Evolutionary conservation across 2,888 invertebrate species (phyloP).

Genomic region (Drosophila borborema): DNA sequence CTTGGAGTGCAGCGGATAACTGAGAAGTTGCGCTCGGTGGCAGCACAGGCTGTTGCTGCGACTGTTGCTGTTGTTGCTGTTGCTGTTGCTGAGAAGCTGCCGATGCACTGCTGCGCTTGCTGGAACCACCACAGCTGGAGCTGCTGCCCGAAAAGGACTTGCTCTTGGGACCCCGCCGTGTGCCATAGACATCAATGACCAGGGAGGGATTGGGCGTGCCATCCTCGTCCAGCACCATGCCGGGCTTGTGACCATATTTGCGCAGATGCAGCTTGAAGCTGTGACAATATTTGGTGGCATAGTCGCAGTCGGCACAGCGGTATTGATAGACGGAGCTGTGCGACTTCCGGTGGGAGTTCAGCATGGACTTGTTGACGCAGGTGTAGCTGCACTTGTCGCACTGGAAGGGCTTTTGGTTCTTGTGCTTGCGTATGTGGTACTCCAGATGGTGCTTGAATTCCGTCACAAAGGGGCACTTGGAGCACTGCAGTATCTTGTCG

Average conservation of each 20-base stretch:
- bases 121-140: conserved; percentile 36
- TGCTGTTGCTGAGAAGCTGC: conserved; percentile 39
- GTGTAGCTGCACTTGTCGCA: conserved; percentile 95
- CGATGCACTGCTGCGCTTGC: conserved; percentile 37
- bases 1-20: conserved; percentile 82
- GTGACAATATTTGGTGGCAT: conserved; percentile 99
- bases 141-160: conserved; percentile 75
- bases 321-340: conserved; percentile 97
- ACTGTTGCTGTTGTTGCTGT: conserved; percentile 16
- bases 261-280: conserved; percentile 97
- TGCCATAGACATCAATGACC: conserved; percentile 96
- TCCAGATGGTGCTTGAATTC: conserved; percentile 99
- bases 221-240: conserved; percentile 94
- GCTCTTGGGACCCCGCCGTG: conserved; percentile 93
- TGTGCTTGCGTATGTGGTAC: conserved; percentile 97
- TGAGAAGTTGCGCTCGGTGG: conserved; percentile 64
- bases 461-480: conserved; percentile 98
- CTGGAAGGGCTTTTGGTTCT: conserved; percentile 97
- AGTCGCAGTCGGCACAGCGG: conserved; percentile 96
- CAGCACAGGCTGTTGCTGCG: conserved; percentile 28
- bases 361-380: conserved; percentile 99
- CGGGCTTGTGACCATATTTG: conserved; percentile 96
- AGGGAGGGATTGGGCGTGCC: conserved; percentile 95
- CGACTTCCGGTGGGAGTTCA: conserved; percentile 98
- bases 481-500: conserved; percentile 95